Evolutionary conservation across 2,888 invertebrate species (phyloP).

Genomic region (Xiphydria camelus): DNA sequence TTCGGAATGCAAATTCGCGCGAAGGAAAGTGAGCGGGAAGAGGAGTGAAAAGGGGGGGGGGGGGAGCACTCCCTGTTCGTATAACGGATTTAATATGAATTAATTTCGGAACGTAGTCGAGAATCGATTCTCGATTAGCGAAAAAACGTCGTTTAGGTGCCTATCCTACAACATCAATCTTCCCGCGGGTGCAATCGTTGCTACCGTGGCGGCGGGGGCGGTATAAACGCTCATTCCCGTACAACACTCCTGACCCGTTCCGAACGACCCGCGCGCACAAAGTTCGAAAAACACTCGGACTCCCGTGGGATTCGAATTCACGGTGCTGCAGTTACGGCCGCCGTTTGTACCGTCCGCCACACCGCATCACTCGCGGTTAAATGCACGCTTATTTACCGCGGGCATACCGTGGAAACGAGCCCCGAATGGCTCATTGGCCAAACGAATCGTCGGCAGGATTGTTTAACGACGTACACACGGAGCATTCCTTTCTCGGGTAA

Average conservation of each 20-base stretch:
- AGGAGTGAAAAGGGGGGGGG: too few species aligned
- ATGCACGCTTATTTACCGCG: neutral
- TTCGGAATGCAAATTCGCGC: neutral
- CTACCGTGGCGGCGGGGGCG: too few species aligned
- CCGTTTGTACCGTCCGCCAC: neutral
- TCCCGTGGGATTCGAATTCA: neutral
- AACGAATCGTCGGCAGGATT: slow-evolving; percentile 1
- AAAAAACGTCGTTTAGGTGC: slow-evolving; percentile 9
- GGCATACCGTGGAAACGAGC: neutral
- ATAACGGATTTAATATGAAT: slow-evolving; percentile 1
- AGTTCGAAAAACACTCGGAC: neutral
- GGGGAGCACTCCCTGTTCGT: too few species aligned
- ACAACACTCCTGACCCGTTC: too few species aligned
- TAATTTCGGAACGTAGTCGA: neutral
- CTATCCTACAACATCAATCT: slow-evolving; percentile 19
- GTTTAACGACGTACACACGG: neutral
- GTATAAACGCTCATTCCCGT: too few species aligned
- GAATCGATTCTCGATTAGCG: slow-evolving; percentile 28
- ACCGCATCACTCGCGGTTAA: neutral
- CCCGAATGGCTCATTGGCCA: neutral
- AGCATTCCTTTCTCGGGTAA: neutral
- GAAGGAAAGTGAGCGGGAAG: too few species aligned
- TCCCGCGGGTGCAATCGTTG: too few species aligned
- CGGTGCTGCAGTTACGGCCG: neutral
- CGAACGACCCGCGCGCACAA: too few species aligned